phyloP scores from a whole-genome alignment of 2,888 invertebrate genomes.

The Odontothrips loti region DNA sequence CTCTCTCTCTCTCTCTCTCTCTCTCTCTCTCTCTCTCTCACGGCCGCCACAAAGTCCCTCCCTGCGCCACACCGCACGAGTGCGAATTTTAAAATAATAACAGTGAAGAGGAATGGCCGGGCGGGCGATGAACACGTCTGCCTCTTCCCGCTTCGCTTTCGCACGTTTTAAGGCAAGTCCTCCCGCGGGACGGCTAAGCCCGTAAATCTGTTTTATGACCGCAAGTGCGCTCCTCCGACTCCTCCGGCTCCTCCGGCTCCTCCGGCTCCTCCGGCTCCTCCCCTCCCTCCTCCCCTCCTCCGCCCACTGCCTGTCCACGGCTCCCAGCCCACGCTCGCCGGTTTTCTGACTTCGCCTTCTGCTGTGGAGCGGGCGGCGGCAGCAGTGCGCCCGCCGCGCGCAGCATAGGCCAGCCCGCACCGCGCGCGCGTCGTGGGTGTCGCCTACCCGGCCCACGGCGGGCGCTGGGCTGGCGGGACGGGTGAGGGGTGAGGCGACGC shows the following conservation, averaged over 20 bases:
- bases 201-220: conserved; percentile 21
- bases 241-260: neutral
- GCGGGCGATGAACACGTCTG: neutral
- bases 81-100: no score
- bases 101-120: no score
- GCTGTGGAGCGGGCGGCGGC: no score
- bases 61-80: no score
- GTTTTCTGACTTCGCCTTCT: no score
- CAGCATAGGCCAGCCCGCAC: neutral
- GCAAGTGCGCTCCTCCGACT: neutral
- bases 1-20: no score
- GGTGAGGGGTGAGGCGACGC: no score
- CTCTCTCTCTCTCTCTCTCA: no score
- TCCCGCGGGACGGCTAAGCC: neutral
- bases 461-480: no score
- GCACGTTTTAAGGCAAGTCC: no score
- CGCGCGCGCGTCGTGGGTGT: neutral
- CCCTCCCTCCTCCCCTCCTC: neutral
- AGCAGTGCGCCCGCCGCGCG: conserved; percentile 30
- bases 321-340: neutral
- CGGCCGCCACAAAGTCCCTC: no score
- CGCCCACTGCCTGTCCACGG: no score
- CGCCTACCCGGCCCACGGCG: neutral
- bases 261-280: neutral
- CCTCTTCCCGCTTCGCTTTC: neutral